phyloP scores from a whole-genome alignment of 2,797 vertebrate species.

The Hozukius guyotensis region DNA sequence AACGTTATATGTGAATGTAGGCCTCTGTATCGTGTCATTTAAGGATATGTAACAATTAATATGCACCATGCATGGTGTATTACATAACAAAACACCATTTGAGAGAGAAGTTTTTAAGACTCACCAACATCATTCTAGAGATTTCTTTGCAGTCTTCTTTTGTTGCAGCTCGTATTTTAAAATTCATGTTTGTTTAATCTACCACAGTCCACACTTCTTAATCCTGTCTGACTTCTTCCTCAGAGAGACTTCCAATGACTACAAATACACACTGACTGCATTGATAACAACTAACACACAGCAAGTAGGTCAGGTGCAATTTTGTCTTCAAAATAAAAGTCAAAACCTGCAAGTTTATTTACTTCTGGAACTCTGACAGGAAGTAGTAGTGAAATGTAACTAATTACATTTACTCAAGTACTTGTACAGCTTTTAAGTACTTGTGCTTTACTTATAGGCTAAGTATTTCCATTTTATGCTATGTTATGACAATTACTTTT shows the following conservation, averaged over 20 bases:
- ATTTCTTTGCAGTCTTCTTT: constrained; percentile 80
- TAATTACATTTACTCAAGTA: neutral
- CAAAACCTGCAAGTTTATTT: neutral
- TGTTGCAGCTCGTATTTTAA: constrained; percentile 67
- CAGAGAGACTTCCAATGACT: neutral
- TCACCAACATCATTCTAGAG: constrained; percentile 80
- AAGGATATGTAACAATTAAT: neutral
- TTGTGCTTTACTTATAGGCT: no score
- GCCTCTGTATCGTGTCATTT: no score
- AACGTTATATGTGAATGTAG: neutral
- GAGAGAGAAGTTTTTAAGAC: neutral
- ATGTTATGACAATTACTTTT: neutral
- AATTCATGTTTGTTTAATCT: constrained; percentile 65
- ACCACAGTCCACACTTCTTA: neutral
- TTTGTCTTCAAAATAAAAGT: constrained; percentile 11
- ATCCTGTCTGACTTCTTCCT: no score
- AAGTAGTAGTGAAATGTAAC: neutral
- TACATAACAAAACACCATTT: neutral
- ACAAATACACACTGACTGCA: neutral
- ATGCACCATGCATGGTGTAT: neutral
- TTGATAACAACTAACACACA: neutral
- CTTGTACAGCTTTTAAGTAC: no score
- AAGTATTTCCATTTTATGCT: neutral
- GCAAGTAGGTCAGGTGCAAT: neutral
- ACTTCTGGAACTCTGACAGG: neutral